Evolutionary conservation across 2,797 vertebrate species (phyloP).

Genomic region (Neomorphus geoffroyi): DNA sequence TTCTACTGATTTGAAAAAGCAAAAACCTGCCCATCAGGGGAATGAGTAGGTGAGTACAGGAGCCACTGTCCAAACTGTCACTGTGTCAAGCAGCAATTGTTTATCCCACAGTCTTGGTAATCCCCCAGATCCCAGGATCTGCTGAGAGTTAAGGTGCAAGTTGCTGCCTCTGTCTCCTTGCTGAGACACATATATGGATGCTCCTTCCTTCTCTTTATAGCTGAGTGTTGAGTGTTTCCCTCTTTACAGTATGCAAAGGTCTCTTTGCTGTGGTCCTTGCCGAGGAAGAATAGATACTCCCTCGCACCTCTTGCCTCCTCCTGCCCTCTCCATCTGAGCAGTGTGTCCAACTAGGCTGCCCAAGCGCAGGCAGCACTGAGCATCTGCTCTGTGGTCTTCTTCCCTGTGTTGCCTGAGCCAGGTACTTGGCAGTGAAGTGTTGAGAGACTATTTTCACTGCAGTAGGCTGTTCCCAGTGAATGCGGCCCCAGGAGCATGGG

Average conservation of each 20-base stretch:
- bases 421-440: constrained; percentile 5
- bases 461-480: background rate
- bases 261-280: background rate
- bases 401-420: background rate
- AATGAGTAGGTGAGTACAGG: background rate
- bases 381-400: background rate
- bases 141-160: background rate
- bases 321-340: background rate
- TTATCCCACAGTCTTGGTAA: background rate
- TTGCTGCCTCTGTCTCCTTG: background rate
- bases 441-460: background rate
- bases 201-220: background rate
- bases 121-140: no score
- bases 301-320: background rate
- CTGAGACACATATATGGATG: background rate
- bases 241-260: background rate
- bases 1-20: background rate
- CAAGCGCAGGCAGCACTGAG: background rate
- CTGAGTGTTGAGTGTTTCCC: background rate
- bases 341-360: background rate
- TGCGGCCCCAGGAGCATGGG: background rate
- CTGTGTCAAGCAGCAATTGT: background rate
- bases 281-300: background rate
- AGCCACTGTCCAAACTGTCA: accelerated
- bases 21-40: background rate